A percentile compares a stretch with the other conserved stretches of the same genome.
Conservation (phyloP, 2,888 invertebrate species). For the Clistopyga incitator region DNA sequence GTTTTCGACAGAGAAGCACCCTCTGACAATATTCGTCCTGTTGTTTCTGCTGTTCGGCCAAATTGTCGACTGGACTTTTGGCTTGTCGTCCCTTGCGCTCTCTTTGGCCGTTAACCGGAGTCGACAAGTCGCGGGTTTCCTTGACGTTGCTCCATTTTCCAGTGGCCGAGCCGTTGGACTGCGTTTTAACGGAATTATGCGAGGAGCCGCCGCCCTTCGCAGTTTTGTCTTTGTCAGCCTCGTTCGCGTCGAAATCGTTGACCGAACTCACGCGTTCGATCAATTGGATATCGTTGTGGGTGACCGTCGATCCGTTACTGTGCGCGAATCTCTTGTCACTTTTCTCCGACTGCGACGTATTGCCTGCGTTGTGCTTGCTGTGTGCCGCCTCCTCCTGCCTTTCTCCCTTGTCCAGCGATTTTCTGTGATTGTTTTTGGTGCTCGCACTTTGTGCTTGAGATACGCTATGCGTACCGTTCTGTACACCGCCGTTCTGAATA, state of each 20-base stretch:
- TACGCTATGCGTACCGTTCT: slow-evolving; percentile 78
- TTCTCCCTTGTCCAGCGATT: slow-evolving; percentile 85
- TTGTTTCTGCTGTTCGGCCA: slow-evolving; percentile 82
- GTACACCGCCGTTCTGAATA: slow-evolving; percentile 82
- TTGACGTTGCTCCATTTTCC: slow-evolving; percentile 82
- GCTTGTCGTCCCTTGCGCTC: slow-evolving; percentile 83
- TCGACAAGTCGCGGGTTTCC: slow-evolving; percentile 82
- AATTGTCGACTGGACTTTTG: slow-evolving; percentile 82
- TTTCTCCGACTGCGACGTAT: slow-evolving; percentile 79
- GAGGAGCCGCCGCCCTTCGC: slow-evolving; percentile 78
- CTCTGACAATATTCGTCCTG: slow-evolving; percentile 85
- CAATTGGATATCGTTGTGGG: slow-evolving; percentile 84
- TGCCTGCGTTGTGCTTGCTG: slow-evolving; percentile 79
- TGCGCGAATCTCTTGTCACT: slow-evolving; percentile 83
- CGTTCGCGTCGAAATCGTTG: slow-evolving; percentile 85
- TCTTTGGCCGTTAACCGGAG: slow-evolving; percentile 81
- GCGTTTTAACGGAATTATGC: slow-evolving; percentile 80
- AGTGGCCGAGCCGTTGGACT: slow-evolving; percentile 81
- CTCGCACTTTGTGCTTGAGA: slow-evolving; percentile 79
- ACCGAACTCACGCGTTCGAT: slow-evolving; percentile 85
- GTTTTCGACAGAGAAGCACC: slow-evolving; percentile 85
- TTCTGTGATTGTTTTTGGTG: slow-evolving; percentile 86
- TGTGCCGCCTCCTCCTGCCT: slow-evolving; percentile 82
- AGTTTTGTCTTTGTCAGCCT: slow-evolving; percentile 84
- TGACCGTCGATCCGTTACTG: slow-evolving; percentile 83